Percentiles rank a stretch among this genome's conserved stretches.
These are phyloP conservation scores for Myotis brandtii DNA, from an alignment of 2,113 vertebrate genomes.

Conservation along the genomic window DNA sequence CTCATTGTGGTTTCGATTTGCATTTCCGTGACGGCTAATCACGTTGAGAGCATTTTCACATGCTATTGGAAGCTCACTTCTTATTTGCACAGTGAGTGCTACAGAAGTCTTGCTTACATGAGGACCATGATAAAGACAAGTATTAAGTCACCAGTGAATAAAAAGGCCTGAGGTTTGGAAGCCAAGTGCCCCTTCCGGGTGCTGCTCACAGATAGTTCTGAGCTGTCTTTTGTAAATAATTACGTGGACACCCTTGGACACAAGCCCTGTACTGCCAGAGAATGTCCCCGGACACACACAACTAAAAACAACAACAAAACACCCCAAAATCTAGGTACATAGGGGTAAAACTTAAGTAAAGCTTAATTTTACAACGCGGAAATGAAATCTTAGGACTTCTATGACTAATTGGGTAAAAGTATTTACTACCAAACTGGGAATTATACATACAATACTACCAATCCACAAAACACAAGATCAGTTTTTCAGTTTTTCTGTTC, in stretches of 20 bases:
- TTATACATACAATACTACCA: neutral
- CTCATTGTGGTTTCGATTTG: neutral
- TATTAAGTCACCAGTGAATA: neutral
- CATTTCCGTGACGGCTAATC: neutral
- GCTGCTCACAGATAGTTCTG: neutral
- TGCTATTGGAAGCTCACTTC: neutral
- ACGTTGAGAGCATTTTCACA: neutral
- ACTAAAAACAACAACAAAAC: neutral
- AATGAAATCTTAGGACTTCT: neutral
- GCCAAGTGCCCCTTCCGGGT: neutral
- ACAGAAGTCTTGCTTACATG: neutral
- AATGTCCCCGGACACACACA: neutral
- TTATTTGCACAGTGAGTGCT: neutral
- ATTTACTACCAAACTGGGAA: neutral
- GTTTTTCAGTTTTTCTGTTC: neutral
- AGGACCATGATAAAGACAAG: neutral
- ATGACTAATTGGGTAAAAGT: neutral
- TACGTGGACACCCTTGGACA: neutral
- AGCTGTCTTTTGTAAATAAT: conserved; percentile 3
- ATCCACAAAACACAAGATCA: neutral
- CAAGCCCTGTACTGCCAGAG: neutral
- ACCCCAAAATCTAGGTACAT: neutral
- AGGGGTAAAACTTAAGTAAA: neutral
- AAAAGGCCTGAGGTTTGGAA: neutral
- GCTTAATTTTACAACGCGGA: neutral